Conservation (phyloP, 1,140 invertebrate species). For the Eumeta japonica region DNA sequence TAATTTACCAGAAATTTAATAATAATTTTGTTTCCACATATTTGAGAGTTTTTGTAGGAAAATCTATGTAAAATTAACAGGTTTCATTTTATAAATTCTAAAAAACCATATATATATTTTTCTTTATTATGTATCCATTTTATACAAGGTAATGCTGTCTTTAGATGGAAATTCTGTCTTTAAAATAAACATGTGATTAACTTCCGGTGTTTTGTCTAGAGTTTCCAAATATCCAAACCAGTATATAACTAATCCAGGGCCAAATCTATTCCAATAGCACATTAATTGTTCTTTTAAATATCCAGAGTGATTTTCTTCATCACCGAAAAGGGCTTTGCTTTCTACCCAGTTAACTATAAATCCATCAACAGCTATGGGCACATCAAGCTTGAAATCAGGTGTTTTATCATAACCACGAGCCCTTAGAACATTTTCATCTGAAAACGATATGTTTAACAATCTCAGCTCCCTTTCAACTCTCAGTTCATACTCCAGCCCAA, state of each 20-base stretch:
- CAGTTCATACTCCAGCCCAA: conserved; percentile 52
- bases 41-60: not conserved
- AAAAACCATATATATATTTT: not conserved
- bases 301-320: conserved; percentile 75
- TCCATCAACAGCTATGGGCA: conserved; percentile 84
- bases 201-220: conserved; percentile 46
- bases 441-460: conserved; percentile 61
- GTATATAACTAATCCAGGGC: conserved; percentile 90
- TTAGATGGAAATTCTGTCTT: conserved; percentile 25
- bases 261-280: conserved; percentile 94
- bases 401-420: conserved; percentile 90
- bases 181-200: conserved; percentile 48
- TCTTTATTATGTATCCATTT: conserved; percentile 3
- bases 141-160: conserved; percentile 33
- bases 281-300: conserved; percentile 85
- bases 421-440: conserved; percentile 79
- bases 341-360: conserved; percentile 94
- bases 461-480: conserved; percentile 45
- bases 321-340: conserved; percentile 92
- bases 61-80: not conserved
- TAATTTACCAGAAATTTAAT: too few relatives aligned
- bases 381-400: conserved; percentile 87
- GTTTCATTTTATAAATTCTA: not conserved
- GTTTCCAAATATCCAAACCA: conserved; percentile 90
- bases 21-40: not conserved